phyloP scores from a whole-genome alignment of 2,888 invertebrate species.

The Eilema sororculum region DNA sequence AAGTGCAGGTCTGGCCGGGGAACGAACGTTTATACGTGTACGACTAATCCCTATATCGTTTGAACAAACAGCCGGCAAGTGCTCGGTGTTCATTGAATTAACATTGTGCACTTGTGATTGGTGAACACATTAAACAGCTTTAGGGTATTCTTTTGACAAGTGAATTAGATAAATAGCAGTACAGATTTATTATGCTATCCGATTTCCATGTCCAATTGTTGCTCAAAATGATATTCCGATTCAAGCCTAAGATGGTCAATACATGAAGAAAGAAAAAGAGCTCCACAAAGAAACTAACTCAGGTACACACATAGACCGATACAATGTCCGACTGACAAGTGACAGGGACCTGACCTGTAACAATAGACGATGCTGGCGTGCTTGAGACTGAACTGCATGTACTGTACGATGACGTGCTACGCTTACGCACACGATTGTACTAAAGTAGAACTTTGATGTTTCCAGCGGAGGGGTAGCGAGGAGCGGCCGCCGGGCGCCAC shows the following conservation, averaged over 20 bases:
- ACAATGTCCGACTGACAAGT: no score
- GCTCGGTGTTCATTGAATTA: constrained; percentile 20
- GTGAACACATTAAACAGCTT: constrained; percentile 24
- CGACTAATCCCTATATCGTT: constrained; percentile 49
- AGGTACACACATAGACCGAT: background rate
- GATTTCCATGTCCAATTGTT: background rate
- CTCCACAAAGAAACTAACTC: background rate
- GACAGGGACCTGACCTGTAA: no score
- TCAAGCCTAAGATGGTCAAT: no score
- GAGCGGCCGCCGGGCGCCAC: background rate
- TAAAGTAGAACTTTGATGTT: background rate
- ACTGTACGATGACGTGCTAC: no score
- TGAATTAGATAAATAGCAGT: background rate
- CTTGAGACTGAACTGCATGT: no score
- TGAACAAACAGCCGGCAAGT: constrained; percentile 45
- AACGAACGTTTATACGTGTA: background rate
- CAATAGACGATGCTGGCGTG: no score
- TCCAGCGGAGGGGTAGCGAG: background rate
- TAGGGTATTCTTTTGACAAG: background rate
- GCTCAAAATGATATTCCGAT: background rate
- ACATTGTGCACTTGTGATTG: constrained; percentile 28
- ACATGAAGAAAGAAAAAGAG: background rate
- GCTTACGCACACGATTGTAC: background rate
- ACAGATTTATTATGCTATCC: background rate
- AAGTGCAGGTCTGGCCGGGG: background rate